Evolutionary conservation across 2,888 invertebrate species (phyloP).

Genomic region (Ferrisia virgata): DNA sequence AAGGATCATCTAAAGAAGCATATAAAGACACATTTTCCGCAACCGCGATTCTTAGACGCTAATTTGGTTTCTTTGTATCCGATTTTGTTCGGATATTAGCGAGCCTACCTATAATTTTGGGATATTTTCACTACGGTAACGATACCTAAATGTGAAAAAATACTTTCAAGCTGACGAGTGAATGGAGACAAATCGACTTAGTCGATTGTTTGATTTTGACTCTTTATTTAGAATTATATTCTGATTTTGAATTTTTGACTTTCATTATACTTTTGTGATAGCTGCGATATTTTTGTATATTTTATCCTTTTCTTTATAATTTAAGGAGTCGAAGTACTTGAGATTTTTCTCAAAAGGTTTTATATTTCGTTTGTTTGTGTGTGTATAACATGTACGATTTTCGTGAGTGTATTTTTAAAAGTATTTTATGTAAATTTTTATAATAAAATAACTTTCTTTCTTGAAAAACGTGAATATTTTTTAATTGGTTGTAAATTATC

Average conservation of each 20-base stretch:
- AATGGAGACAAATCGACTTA: background rate
- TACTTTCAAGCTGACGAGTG: background rate
- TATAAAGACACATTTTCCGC: slow-evolving; percentile 67
- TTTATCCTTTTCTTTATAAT: background rate
- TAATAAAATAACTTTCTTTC: background rate
- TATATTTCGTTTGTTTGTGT: background rate
- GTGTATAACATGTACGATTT: background rate
- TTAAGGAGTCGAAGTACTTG: background rate
- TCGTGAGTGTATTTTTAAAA: background rate
- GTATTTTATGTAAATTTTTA: background rate
- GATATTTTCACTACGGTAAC: background rate
- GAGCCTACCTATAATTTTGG: background rate
- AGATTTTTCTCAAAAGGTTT: background rate
- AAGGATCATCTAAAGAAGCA: slow-evolving; percentile 95
- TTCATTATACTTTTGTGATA: background rate
- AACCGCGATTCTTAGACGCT: slow-evolving; percentile 40
- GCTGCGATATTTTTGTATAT: background rate
- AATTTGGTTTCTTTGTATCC: slow-evolving; percentile 45
- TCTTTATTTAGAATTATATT: background rate
- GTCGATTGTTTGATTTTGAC: background rate
- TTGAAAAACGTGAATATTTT: no score
- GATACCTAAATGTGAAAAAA: background rate
- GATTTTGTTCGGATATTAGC: slow-evolving; percentile 42
- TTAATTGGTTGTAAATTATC: no score
- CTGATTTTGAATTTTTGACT: background rate